These are phyloP conservation scores for Enteromius argenteus DNA, from an alignment of 2,797 vertebrate genomes.

Conservation along the genomic window DNA sequence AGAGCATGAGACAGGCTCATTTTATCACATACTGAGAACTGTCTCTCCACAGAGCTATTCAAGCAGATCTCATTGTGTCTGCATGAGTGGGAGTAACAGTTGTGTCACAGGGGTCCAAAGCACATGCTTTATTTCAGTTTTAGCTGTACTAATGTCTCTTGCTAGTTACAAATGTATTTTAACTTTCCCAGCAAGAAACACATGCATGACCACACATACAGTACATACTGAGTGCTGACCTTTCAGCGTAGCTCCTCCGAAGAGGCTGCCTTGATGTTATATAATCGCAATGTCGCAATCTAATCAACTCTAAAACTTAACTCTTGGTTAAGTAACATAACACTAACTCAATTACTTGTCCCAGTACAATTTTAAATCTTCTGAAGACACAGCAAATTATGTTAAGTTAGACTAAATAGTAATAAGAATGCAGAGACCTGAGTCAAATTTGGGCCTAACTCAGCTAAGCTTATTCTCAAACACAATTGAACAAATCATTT, in stretches of 20 bases:
- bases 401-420: not conserved
- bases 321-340: not conserved
- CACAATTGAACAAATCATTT: not conserved
- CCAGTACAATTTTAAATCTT: not conserved
- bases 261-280: not conserved
- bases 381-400: not conserved
- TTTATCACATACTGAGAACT: slow-evolving; percentile 20
- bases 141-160: slow-evolving; percentile 12
- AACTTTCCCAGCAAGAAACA: not conserved
- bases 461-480: not conserved
- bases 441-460: not conserved
- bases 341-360: not conserved
- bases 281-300: not conserved
- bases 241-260: not conserved
- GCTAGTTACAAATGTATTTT: not conserved
- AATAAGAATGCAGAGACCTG: not conserved
- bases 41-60: slow-evolving; percentile 4
- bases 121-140: slow-evolving; percentile 29
- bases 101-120: slow-evolving; percentile 45
- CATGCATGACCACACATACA: not conserved
- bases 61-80: slow-evolving; percentile 22
- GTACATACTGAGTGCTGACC: not conserved
- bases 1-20: not conserved
- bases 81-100: slow-evolving; percentile 45
- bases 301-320: not conserved